Evolutionary conservation across 2,888 invertebrate genomes (phyloP).

Genomic region (Rhagonycha lutea): DNA sequence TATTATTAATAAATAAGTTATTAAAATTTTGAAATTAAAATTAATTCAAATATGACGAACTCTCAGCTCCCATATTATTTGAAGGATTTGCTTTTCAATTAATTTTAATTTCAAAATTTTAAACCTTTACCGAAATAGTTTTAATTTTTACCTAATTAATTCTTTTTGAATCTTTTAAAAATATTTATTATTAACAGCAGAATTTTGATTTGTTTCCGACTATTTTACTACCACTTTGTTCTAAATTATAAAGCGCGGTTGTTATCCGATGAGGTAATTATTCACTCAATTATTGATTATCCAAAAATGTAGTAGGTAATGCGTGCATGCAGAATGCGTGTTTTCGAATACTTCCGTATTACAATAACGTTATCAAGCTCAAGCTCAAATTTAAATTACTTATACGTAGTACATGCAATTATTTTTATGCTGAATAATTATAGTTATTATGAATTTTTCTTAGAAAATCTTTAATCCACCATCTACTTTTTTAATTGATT

Average conservation of each 20-base stretch:
- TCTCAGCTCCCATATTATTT: too few species aligned
- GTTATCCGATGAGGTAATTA: constrained; percentile 8
- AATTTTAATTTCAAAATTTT: too few species aligned
- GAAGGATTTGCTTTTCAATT: too few species aligned
- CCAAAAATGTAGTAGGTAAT: neutral
- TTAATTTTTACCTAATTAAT: too few species aligned
- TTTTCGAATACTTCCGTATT: constrained; percentile 13
- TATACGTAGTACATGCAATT: constrained; percentile 5
- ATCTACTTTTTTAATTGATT: constrained; percentile 1
- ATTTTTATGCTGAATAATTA: constrained; percentile 9
- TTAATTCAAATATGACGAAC: too few species aligned
- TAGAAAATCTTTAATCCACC: neutral
- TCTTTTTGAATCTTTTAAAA: too few species aligned
- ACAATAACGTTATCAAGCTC: constrained; percentile 14
- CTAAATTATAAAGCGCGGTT: neutral
- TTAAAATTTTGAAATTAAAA: too few species aligned
- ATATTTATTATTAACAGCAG: too few species aligned
- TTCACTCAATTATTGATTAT: constrained; percentile 17
- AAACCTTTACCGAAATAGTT: too few species aligned
- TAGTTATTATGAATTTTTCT: constrained; percentile 2
- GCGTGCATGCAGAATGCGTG: constrained; percentile 12
- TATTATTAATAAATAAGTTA: too few species aligned
- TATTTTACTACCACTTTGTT: neutral
- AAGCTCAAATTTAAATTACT: constrained; percentile 7
- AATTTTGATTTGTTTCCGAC: too few species aligned